Evolutionary conservation across 2,797 vertebrate genomes (phyloP).

Genomic region (Tragelaphus oryx): DNA sequence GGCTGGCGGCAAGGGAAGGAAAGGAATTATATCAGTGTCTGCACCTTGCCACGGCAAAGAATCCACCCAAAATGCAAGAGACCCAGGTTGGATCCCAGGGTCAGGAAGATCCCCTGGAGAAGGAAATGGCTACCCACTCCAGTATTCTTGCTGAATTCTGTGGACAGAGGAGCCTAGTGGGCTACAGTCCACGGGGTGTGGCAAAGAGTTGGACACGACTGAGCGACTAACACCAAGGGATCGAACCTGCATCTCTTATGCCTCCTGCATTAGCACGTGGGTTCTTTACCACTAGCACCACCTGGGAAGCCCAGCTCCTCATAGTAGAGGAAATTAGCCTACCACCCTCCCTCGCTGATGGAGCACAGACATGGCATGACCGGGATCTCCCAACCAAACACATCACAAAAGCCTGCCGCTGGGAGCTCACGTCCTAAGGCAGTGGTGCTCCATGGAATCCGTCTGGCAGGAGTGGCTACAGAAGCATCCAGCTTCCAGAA

Average conservation of each 20-base stretch:
- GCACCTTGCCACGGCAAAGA: fast-evolving
- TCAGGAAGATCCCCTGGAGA: neutral
- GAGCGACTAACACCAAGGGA: neutral
- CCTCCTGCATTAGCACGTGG: neutral
- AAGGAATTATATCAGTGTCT: neutral
- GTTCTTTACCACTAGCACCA: neutral
- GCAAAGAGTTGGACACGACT: neutral
- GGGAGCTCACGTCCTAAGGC: neutral
- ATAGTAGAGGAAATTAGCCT: neutral
- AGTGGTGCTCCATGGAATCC: neutral
- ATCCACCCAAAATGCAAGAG: neutral
- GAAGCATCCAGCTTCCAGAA: neutral
- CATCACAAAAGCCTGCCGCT: neutral
- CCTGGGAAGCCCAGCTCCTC: neutral
- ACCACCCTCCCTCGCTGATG: neutral
- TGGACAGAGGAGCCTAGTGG: neutral
- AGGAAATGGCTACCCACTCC: neutral
- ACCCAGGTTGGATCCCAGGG: neutral
- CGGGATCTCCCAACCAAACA: neutral
- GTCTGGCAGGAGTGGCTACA: neutral
- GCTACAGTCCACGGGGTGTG: neutral
- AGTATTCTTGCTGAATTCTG: neutral
- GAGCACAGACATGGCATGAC: neutral
- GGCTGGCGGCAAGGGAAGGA: neutral
- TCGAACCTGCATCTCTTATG: neutral